Evolutionary conservation across 2,113 vertebrate species (phyloP), one percentile per base, ranked within the genome.

Genomic region (Lycocorax pyrrhopterus): DNA sequence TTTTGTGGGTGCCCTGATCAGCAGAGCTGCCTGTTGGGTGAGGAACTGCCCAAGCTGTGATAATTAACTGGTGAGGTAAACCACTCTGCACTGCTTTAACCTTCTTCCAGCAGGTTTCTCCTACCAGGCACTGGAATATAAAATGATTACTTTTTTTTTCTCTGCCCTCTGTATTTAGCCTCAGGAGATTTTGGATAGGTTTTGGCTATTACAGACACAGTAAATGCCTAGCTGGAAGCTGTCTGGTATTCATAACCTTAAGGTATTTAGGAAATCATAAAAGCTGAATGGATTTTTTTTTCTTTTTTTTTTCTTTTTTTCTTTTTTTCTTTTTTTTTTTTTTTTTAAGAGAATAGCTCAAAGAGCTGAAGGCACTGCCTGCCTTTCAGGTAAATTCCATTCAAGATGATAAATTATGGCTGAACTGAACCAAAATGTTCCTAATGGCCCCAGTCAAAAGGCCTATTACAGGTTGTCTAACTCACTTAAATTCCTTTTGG

Each of bases 401-500:
- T 96, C 81, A 93, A 62, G 87, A 95, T 96, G 96, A 97, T 96
- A 96, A 97, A 97, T 96, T 93, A 64, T 88, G 84, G 88, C 93
- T 97, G 95, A 95, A 84, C 87, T 62, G 78, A 84, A 96, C 95
- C 92, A 96, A 95, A 98, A 97, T 95, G 92, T 94, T 95, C 94
- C 90, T 97, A 97, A 97, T 96, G 94, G 93, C 88, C 87, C 62
- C 88, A 95, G 96, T 96, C 96, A 95, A 96, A 97, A 94, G 95
- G 82, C 92, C 96, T 96, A 96, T 98, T 98, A 97, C 75, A 96
- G 95, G 78, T 95, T 97, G 97, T 97, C 97, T 96, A 97, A 97
- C 96, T 97, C 97, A 94, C 96, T 98, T 97, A 97, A 95, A 95
- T 96, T 97, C 87, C 95, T 97, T 97, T 98, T 95, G 96, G 83